These are phyloP conservation scores for Ips nitidus DNA, from an alignment of 1,140 invertebrate species.

Conservation along the genomic window DNA sequence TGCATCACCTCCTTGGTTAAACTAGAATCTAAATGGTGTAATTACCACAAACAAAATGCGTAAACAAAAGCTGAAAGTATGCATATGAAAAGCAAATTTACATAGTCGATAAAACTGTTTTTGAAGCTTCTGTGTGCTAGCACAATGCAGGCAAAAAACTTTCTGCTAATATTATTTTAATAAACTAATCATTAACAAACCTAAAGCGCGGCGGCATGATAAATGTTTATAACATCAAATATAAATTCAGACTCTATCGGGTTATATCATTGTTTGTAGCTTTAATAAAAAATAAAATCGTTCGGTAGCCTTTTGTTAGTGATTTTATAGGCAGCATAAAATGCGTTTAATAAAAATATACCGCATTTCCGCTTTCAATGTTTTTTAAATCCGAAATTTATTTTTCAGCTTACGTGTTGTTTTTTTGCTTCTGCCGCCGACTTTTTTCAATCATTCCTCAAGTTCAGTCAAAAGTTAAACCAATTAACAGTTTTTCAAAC, in stretches of 20 bases:
- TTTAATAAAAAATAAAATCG: constrained; percentile 17
- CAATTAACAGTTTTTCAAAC: no score
- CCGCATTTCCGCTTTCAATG: neutral
- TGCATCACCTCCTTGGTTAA: neutral
- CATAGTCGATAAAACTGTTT: constrained; percentile 22
- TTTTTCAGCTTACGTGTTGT: no score
- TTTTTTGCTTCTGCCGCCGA: no score
- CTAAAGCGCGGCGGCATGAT: constrained; percentile 13
- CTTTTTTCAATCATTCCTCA: no score
- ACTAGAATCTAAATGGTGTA: no score
- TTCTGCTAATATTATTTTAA: constrained; percentile 27
- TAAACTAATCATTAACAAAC: constrained; percentile 24
- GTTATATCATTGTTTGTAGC: constrained; percentile 14
- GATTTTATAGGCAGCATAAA: constrained; percentile 19
- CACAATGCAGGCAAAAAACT: constrained; percentile 16
- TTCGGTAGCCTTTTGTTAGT: constrained; percentile 13
- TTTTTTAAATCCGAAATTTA: no score
- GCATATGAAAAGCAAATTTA: constrained; percentile 22
- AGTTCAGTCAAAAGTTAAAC: no score
- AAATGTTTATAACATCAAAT: constrained; percentile 27
- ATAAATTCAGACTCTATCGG: constrained; percentile 16
- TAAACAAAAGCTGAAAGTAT: constrained; percentile 11
- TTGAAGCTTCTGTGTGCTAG: constrained; percentile 6
- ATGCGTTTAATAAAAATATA: constrained; percentile 18
- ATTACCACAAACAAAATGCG: no score